Percentiles rank a stretch among this genome's conserved stretches.
These are phyloP conservation scores for Avahi laniger DNA, from an alignment of 2,797 vertebrate species.

Conservation along the genomic window DNA sequence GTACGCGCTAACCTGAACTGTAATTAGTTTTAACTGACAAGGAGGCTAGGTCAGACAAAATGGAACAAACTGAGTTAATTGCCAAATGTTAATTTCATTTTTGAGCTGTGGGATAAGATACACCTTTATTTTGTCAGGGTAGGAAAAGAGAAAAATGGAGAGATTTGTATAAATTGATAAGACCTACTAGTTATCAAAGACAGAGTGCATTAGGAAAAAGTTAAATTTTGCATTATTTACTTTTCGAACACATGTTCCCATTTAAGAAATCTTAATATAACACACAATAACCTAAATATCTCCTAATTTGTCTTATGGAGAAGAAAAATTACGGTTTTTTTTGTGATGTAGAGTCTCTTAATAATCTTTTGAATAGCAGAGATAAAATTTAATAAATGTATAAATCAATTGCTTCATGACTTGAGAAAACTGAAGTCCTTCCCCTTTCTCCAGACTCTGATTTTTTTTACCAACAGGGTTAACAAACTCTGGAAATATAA, in stretches of 20 bases:
- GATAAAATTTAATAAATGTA: conserved; percentile 31
- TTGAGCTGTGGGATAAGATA: background rate
- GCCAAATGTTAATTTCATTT: background rate
- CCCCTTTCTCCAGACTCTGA: background rate
- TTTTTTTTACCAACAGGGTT: conserved; percentile 29
- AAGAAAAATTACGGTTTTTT: background rate
- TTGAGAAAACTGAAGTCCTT: conserved; percentile 15
- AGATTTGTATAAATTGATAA: background rate
- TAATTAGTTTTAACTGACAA: background rate
- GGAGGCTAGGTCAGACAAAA: background rate
- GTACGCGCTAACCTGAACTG: background rate
- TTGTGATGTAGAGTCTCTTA: background rate
- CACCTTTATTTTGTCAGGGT: conserved; percentile 5
- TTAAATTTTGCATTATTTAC: background rate
- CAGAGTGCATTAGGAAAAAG: background rate
- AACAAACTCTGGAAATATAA: background rate
- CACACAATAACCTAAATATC: background rate
- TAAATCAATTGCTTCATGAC: conserved; percentile 5
- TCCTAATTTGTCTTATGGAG: conserved; percentile 42
- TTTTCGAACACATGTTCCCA: conserved; percentile 22
- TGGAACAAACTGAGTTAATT: background rate
- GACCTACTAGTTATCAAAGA: background rate
- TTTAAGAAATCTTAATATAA: conserved; percentile 24
- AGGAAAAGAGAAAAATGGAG: background rate
- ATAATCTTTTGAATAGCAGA: conserved; percentile 37